Base-by-base conservation (phyloP, 2,888 invertebrate genomes). In the Lasioglossum calceatum region DNA sequence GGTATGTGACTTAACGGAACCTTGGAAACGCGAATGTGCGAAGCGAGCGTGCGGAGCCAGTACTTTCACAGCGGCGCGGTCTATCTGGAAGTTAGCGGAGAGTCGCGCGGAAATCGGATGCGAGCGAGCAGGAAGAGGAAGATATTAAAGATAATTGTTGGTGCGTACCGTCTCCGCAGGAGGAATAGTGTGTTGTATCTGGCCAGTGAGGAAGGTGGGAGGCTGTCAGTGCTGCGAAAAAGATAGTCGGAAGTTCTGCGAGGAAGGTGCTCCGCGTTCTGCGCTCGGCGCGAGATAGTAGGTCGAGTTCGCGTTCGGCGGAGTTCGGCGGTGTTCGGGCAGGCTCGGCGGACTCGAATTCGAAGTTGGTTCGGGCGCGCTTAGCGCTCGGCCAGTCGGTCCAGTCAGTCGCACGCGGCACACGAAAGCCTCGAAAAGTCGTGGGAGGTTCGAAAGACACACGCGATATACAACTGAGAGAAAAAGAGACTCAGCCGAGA, bases 281-380 rank as follows among this genome's bases (percentile, higher is more conserved):
- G 61, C 27, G 61, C 12, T n/a, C 58, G 3, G n/a, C n/a, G 88
- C 90, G 89, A 90, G 89, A 90, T 92, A 92, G 92, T 92, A 92
- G 92, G 92, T 92, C 92, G 93, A 88, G 83, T 64, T 23, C 79
- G 23, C 64, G 81, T 71, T 85, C 90, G 90, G 42, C 16, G 2
- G 8, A 4, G 72, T 19, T 87, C 90, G 90, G 78, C 42, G 12
- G 19, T n/a, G 36, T 0, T 80, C 92, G 92, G 89, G 70, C 71
- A 19, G 1, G 39, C 44, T 85, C 89, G 87, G 74, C 64, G 36
- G 82, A 85, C 81, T 84, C 81, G 87, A 88, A 90, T 90, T 90
- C 91, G 91, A 91, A 91, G 90, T 86, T 79, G 47, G 75, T 86
- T 73, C 77, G 85, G 36, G 82, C 87, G 86, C 82, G 77, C 54